phyloP scores from a whole-genome alignment of 2,888 invertebrate genomes.

The Lissonota sp. region DNA sequence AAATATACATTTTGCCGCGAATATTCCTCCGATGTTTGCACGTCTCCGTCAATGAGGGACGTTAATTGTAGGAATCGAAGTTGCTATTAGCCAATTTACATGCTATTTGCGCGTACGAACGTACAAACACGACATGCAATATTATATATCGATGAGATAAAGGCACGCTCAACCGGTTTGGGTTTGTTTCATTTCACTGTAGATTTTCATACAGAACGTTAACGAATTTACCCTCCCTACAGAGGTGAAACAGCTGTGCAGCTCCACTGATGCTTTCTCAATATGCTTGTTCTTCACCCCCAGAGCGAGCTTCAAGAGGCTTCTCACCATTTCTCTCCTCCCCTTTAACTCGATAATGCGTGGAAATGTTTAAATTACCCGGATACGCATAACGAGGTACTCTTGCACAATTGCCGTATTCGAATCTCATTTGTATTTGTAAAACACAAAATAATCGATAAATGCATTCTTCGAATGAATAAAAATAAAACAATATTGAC shows the following conservation, averaged over 20 bases:
- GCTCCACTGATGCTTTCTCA: conserved; percentile 46
- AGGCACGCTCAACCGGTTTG: neutral
- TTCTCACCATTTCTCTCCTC: neutral
- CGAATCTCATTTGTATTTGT: too few relatives aligned
- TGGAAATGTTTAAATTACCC: neutral
- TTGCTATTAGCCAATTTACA: conserved; percentile 9
- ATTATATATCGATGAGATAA: neutral
- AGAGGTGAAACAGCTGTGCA: conserved; percentile 33
- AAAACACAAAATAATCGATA: too few relatives aligned
- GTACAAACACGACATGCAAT: neutral
- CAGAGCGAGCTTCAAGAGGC: conserved; percentile 8
- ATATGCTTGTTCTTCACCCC: conserved; percentile 51
- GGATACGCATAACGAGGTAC: neutral
- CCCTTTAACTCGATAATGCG: neutral
- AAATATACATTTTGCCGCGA: neutral
- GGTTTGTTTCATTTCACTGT: neutral
- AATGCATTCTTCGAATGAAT: too few relatives aligned
- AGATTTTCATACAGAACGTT: too few relatives aligned
- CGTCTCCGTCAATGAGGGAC: neutral
- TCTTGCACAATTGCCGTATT: conserved; percentile 12
- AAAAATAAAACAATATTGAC: too few relatives aligned
- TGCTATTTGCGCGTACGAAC: conserved; percentile 8
- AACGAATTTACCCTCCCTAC: too few relatives aligned
- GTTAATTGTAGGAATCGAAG: conserved; percentile 28
- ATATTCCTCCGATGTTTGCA: conserved; percentile 6